phyloP scores from a whole-genome alignment of 2,888 invertebrate species.

The Apodemia hepburni region DNA sequence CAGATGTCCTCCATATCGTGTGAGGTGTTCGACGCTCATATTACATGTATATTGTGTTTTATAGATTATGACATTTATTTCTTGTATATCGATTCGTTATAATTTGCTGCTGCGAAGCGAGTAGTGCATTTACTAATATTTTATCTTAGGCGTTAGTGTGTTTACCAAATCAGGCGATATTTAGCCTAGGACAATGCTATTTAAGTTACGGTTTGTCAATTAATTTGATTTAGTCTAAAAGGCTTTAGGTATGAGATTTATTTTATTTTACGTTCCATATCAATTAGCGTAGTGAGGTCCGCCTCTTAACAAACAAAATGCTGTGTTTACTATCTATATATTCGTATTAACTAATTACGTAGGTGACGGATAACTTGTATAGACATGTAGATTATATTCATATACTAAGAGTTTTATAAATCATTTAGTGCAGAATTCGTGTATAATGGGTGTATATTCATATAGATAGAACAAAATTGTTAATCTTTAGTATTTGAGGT shows the following conservation, averaged over 20 bases:
- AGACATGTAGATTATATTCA: slow-evolving; percentile 63
- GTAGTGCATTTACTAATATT: slow-evolving; percentile 79
- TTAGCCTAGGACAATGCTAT: slow-evolving; percentile 30
- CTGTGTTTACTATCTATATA: slow-evolving; percentile 55
- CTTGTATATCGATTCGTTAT: slow-evolving; percentile 46
- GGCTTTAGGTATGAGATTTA: slow-evolving; percentile 53
- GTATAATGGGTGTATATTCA: slow-evolving; percentile 61
- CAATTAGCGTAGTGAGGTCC: slow-evolving; percentile 45
- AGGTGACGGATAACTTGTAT: slow-evolving; percentile 46
- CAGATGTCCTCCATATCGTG: not conserved
- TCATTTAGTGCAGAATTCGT: slow-evolving; percentile 58
- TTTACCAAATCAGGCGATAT: slow-evolving; percentile 68
- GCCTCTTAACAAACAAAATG: slow-evolving; percentile 47
- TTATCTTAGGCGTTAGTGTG: slow-evolving; percentile 69
- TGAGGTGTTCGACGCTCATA: not conserved
- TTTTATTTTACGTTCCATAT: slow-evolving; percentile 60
- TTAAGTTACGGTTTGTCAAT: slow-evolving; percentile 62
- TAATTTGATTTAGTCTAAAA: slow-evolving; percentile 37
- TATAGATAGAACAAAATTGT: slow-evolving; percentile 64
- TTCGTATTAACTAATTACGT: slow-evolving; percentile 55
- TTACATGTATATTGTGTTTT: slow-evolving; percentile 12
- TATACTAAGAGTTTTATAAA: slow-evolving; percentile 63
- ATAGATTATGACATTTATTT: slow-evolving; percentile 14
- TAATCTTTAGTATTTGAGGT: slow-evolving; percentile 36
- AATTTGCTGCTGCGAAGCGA: slow-evolving; percentile 48